Evolutionary conservation across 2,113 vertebrate genomes (phyloP).

Genomic region (Apodemus speciosus): DNA sequence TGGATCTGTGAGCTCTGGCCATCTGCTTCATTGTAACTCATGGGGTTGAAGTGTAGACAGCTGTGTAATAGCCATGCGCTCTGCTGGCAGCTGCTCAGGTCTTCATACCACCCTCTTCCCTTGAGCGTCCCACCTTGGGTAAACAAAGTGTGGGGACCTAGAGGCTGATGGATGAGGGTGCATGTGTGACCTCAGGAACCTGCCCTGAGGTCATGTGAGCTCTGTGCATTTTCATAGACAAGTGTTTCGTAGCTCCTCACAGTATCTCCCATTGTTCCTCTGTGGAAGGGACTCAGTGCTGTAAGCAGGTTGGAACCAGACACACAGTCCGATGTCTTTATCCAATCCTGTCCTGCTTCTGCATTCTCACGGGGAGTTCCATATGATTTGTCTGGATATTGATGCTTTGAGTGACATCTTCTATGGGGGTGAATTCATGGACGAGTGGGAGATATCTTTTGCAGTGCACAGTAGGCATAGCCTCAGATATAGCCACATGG

Average conservation of each 20-base stretch:
- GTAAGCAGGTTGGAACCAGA: background rate
- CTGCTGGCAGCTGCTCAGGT: constrained; percentile 51
- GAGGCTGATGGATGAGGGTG: constrained; percentile 14
- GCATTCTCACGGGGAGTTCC: background rate
- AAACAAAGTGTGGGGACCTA: background rate
- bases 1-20: constrained; percentile 31
- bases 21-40: constrained; percentile 71
- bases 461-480: background rate
- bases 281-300: constrained; percentile 4
- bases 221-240: background rate
- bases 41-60: constrained; percentile 43
- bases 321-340: background rate
- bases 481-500: background rate
- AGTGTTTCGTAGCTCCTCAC: background rate
- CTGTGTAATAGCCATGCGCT: constrained; percentile 25
- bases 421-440: background rate
- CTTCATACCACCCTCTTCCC: background rate
- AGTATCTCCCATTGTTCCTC: background rate
- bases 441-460: background rate
- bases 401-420: background rate
- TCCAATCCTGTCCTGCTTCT: background rate
- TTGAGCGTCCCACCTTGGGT: background rate
- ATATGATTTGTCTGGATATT: background rate
- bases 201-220: constrained; percentile 6
- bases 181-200: constrained; percentile 34